Evolutionary conservation across 2,888 invertebrate genomes (phyloP), one percentile per base, ranked within the genome.

Genomic region (Diarsia mendica): DNA sequence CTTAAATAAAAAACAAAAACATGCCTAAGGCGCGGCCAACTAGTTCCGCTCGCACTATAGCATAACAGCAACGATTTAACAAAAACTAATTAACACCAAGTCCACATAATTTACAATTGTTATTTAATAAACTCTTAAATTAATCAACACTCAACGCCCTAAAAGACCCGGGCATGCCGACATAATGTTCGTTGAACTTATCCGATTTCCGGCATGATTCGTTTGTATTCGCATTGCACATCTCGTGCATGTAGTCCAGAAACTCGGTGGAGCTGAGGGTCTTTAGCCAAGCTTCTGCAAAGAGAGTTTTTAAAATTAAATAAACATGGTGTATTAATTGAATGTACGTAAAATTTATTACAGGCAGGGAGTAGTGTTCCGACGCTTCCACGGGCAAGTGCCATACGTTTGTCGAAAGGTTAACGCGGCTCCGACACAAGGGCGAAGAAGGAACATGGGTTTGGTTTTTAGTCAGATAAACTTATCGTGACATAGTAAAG

Each of bases 91-190:
- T 44, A 44, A 11, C 39, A 61, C 63, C n/a, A 44, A 63, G 15
- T 44, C 44, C 44, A 44, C 39, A 15, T 63, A 63, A 0, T 63
- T n/a, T n/a, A 63, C 13, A 63, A 44, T n/a, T 63, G 15, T 3
- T 63, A 39, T n/a, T 28, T 28, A 28, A 28, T 28, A 28, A 28
- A 39, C 39, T 39, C 39, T 39, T 15, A 39, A 8, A 61, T 82
- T 86, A 91, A 70, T 91, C 91, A 6, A 91, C 88, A 23, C 83
- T 88, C 55, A 91, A 80, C 61, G 81, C 88, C 65, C 91, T 88
- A 4, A 91, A 91, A 0, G 91, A 90, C 0, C 91, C 91, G 6
- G 91, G 89, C 85, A 90, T 88, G 20, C 91, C 91, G 1, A 86
- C 48, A 51, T 89, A 90, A 23, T 82, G 63, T 11, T 93, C 92